A percentile compares a stretch with the other conserved stretches of the same genome.
Conservation (phyloP, 1,140 invertebrate species). For the Plectrocnemia conspersa region DNA sequence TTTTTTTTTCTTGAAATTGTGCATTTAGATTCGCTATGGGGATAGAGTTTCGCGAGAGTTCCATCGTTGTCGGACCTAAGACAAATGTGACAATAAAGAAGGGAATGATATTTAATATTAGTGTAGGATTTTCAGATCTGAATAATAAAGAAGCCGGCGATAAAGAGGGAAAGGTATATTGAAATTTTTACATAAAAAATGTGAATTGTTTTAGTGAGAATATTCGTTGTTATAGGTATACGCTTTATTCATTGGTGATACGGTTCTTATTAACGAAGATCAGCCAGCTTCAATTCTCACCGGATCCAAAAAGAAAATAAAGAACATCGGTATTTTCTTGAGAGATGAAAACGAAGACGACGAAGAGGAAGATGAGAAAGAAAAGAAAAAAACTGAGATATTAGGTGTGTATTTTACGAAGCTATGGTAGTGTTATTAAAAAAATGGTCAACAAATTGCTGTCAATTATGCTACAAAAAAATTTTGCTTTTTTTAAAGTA, state of each 20-base stretch:
- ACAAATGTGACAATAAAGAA: constrained; percentile 76
- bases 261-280: constrained; percentile 89
- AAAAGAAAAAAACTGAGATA: constrained; percentile 57
- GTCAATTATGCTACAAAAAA: background rate
- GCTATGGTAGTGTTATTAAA: background rate
- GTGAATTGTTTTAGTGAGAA: background rate
- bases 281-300: constrained; percentile 84
- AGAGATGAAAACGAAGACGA: constrained; percentile 91
- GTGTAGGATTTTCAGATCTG: constrained; percentile 88
- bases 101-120: constrained; percentile 96
- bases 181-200: background rate
- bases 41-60: constrained; percentile 95
- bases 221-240: constrained; percentile 57
- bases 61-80: constrained; percentile 88
- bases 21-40: constrained; percentile 81
- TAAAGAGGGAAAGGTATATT: constrained; percentile 68
- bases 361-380: constrained; percentile 64
- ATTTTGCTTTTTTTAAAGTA: too few species aligned
- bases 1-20: constrained; percentile 32
- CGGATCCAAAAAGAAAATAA: constrained; percentile 91
- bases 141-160: constrained; percentile 78
- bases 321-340: constrained; percentile 94
- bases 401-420: constrained; percentile 45
- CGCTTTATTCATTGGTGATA: constrained; percentile 95
- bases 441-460: background rate